A percentile compares a stretch with the other conserved stretches of the same genome.
phyloP scores from a whole-genome alignment of 2,113 vertebrate genomes.

The Arvicanthis niloticus region DNA sequence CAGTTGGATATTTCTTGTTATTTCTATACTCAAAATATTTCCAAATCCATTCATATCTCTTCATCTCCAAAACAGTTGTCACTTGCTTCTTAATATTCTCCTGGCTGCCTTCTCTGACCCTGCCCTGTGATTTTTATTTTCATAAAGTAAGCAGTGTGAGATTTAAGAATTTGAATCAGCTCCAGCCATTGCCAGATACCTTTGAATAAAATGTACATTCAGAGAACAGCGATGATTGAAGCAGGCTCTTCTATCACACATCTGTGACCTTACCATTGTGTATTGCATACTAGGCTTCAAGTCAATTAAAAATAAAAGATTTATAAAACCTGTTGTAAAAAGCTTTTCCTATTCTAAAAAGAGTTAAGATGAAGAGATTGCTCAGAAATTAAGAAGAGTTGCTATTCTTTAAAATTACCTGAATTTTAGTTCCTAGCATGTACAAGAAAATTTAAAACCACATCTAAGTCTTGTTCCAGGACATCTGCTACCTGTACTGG shows the following conservation, averaged over 20 bases:
- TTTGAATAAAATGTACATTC: background rate
- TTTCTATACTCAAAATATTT: background rate
- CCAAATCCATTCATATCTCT: background rate
- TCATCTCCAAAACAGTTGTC: background rate
- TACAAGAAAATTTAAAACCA: background rate
- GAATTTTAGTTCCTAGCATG: background rate
- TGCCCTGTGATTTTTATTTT: background rate
- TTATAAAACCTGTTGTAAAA: too few species aligned
- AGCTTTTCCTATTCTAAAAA: background rate
- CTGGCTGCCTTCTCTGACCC: background rate
- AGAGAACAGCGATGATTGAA: background rate
- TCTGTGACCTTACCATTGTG: background rate
- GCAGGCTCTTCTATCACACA: background rate
- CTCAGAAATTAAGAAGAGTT: background rate
- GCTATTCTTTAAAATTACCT: background rate
- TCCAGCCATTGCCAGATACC: too few species aligned
- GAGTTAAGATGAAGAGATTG: rapidly evolving
- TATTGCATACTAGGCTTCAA: background rate
- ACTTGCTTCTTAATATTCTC: background rate
- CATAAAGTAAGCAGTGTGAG: rapidly evolving
- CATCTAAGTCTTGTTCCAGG: too few species aligned
- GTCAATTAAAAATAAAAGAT: too few species aligned
- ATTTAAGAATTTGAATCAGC: background rate
- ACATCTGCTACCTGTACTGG: background rate
- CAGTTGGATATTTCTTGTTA: background rate